Percentiles rank a stretch among this genome's conserved stretches.
Evolutionary conservation across 2,797 vertebrate species (phyloP).

Genomic region (Sparidentex hasta): DNA sequence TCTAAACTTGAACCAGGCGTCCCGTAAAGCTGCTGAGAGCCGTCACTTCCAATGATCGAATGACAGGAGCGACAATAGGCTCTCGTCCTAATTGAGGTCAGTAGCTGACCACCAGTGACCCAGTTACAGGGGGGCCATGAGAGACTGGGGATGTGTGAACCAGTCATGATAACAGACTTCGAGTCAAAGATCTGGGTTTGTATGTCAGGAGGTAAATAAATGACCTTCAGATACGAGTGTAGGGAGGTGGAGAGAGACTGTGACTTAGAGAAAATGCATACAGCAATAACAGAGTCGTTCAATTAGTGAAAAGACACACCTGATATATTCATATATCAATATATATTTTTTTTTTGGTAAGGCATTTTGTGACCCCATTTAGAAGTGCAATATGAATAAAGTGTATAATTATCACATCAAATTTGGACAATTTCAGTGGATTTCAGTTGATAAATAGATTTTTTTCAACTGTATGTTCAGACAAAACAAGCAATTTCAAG

Average conservation of each 20-base stretch:
- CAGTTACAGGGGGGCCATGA: conserved; percentile 28
- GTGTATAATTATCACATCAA: too few species aligned
- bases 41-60: conserved; percentile 32
- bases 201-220: too few species aligned
- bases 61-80: conserved; percentile 37
- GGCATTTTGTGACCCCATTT: too few species aligned
- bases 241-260: too few species aligned
- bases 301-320: too few species aligned
- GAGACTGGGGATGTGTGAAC: conserved; percentile 12
- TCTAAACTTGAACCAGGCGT: conserved; percentile 10
- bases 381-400: too few species aligned
- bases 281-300: too few species aligned
- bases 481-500: neutral
- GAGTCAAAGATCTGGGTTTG: neutral
- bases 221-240: too few species aligned
- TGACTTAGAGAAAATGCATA: too few species aligned
- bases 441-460: neutral
- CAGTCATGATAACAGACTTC: neutral
- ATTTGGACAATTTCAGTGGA: neutral
- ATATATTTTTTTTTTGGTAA: too few species aligned
- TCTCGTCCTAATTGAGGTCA: conserved; percentile 43
- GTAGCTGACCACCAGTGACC: conserved; percentile 44
- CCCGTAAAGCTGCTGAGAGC: neutral
- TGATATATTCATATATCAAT: too few species aligned
- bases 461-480: too few species aligned